Evolutionary conservation across 2,797 vertebrate species (phyloP), one percentile per base, ranked within the genome.

Genomic region (Carapus acus): DNA sequence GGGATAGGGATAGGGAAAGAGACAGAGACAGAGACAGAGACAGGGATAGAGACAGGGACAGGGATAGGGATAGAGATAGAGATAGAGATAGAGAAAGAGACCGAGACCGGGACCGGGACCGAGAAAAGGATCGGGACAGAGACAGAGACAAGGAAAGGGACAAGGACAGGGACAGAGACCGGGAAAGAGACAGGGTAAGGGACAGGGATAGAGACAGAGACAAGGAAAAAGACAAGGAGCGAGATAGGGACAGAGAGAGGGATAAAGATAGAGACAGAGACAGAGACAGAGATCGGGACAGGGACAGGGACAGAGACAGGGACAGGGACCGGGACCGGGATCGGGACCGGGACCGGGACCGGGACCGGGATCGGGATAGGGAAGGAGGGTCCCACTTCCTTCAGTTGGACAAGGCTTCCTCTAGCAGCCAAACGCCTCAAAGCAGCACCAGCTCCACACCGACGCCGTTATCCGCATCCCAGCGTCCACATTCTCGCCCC

Each of bases 361-460:
- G 50, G 1, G 66, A 69, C 0, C 31, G 40, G 1, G 61, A 62
- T 11, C 3, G 74, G 8, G 79, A 83, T 2, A 45, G 77, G 22
- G 82, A 84, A 3, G 57, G 85, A 62, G 76, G 84, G 12, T 73
- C 77, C 0, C 83, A 79, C 51, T 85, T 78, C 27, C 73, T 85
- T 56, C 86, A 77, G 43, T 49, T 85, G 17, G 84, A 87, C 6
- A 51, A 43, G 12, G 2, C 54, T 34, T 54, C 69, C 34, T 69
- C 64, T 27, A 71, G 60, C 65, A 73, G 75, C 71, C 74, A 78
- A 54, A 74, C 68, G 1, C 62, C 79, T 51, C 74, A 82, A 58
- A 82, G 82, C 78, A 82, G 76, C 65, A 85, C 80, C 79, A 88
- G 65, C 60, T 88, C 87, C 29, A 90, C 87, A 40, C 82, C 84